Evolutionary conservation across 1,140 invertebrate genomes (phyloP), one percentile per base, ranked within the genome.

Genomic region (Leptinotarsa defecta): DNA sequence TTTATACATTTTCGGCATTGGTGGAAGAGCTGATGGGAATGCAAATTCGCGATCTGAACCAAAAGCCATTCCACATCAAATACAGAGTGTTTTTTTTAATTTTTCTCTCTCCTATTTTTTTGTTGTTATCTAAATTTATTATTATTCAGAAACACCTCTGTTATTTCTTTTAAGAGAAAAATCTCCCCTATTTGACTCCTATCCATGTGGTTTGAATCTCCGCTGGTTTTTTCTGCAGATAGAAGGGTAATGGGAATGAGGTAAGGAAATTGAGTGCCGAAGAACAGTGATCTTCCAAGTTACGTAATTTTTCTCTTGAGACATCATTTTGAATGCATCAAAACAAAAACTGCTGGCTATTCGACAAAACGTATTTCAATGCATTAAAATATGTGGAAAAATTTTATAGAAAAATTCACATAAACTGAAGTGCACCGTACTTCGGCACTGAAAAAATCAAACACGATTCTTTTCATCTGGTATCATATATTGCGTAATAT

Each of bases 201-300:
- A 43, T 43, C 34, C 4, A 43, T 11, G 8, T 11, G 34, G 34
- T 43, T 8, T 3, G 8, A 43, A 43, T 43, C 27, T 43, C 34
- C 34, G 34, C 8, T 3, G 3, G 2, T 43, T 11, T 43, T 43
- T 43, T 11, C 34, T 11, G 34, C 34, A 43, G 8, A 11, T 43
- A 43, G 34, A 43, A 11, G 34, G 34, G 64, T 48, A 6, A 13
- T 49, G 68, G 43, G 43, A 48, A n/a, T 64, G 34, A 13, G 67
- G 71, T 43, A 68, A 15, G 68, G 70, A 73, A 68, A 69, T 63
- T 78, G 86, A 91, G 91, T 92, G 91, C 91, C 91, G 91, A 92
- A 92, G 91, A 92, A 92, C 91, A 92, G 91, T 92, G 91, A 92
- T 84, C 85, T 86, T 86, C 85, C 85, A 86, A 86, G 85, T 84